These are phyloP conservation scores for Meta bourneti DNA, from an alignment of 2,888 invertebrate species.

Conservation along the genomic window DNA sequence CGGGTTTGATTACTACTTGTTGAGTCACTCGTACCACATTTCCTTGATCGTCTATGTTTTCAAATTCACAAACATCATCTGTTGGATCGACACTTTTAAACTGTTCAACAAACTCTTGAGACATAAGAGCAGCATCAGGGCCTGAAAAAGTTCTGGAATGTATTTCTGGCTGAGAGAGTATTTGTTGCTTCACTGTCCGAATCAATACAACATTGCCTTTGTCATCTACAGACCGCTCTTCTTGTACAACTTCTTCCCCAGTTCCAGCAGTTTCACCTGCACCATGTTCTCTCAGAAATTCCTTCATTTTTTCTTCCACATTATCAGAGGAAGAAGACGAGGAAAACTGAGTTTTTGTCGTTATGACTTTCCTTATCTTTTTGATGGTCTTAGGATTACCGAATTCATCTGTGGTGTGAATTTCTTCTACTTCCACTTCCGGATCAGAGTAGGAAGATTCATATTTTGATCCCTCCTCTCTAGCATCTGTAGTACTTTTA, in stretches of 20 bases:
- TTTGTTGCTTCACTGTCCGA: slow-evolving; percentile 69
- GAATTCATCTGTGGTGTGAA: slow-evolving; percentile 82
- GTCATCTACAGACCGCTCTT: slow-evolving; percentile 73
- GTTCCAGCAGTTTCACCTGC: slow-evolving; percentile 50
- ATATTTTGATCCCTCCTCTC: neutral
- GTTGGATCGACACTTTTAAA: slow-evolving; percentile 70
- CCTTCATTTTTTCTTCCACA: slow-evolving; percentile 77
- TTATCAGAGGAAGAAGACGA: slow-evolving; percentile 71
- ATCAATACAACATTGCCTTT: slow-evolving; percentile 75
- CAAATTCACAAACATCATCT: slow-evolving; percentile 77
- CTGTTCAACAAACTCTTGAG: slow-evolving; percentile 82
- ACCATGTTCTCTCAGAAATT: slow-evolving; percentile 70
- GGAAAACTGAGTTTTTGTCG: slow-evolving; percentile 67
- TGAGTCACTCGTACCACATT: slow-evolving; percentile 76
- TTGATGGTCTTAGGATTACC: slow-evolving; percentile 81
- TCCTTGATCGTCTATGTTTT: slow-evolving; percentile 77
- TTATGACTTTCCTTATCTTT: slow-evolving; percentile 55
- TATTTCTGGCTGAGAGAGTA: slow-evolving; percentile 70
- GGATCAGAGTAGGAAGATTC: slow-evolving; percentile 79
- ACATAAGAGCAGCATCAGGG: slow-evolving; percentile 82
- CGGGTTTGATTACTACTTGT: slow-evolving; percentile 82
- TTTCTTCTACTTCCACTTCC: slow-evolving; percentile 83
- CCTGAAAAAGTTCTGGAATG: slow-evolving; percentile 82
- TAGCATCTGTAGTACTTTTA: neutral
- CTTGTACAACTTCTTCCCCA: slow-evolving; percentile 75